These are phyloP conservation scores for Podarcis raffonei DNA, from an alignment of 2,113 vertebrate species.

Conservation along the genomic window DNA sequence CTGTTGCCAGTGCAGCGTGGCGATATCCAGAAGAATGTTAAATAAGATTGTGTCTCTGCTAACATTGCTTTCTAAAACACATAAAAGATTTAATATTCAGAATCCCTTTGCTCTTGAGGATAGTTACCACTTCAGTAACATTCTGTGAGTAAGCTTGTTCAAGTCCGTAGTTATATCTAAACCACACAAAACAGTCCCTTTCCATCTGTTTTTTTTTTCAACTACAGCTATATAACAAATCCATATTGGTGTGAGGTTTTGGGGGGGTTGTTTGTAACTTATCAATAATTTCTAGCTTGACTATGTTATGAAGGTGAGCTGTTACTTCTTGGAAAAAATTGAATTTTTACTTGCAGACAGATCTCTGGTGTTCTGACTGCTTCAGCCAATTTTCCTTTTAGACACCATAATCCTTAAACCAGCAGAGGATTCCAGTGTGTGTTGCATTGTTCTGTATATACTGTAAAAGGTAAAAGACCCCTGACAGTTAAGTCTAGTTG, in stretches of 20 bases:
- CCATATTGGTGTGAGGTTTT: background rate
- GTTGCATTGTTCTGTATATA: fast-evolving
- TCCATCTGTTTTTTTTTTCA: constrained; percentile 31
- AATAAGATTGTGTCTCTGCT: background rate
- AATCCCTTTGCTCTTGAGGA: background rate
- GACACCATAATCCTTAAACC: fast-evolving
- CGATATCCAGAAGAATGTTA: background rate
- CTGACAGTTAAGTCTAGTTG: too few species aligned
- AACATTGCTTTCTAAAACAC: background rate
- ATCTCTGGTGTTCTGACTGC: fast-evolving
- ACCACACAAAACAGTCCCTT: background rate
- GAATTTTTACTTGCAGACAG: background rate
- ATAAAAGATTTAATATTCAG: background rate
- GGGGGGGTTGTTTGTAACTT: background rate
- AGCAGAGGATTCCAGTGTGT: fast-evolving
- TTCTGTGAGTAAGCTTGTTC: constrained; percentile 20
- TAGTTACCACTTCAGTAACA: constrained; percentile 21
- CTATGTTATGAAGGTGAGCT: background rate
- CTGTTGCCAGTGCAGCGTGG: background rate
- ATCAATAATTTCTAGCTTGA: background rate
- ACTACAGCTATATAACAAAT: constrained; percentile 24
- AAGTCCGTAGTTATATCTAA: background rate
- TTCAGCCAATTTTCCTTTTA: background rate
- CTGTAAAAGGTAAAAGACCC: too few species aligned
- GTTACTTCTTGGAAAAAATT: background rate